Percentiles rank a stretch among this genome's conserved stretches.
phyloP scores from a whole-genome alignment of 2,888 invertebrate genomes.

The Thelaira solivaga region DNA sequence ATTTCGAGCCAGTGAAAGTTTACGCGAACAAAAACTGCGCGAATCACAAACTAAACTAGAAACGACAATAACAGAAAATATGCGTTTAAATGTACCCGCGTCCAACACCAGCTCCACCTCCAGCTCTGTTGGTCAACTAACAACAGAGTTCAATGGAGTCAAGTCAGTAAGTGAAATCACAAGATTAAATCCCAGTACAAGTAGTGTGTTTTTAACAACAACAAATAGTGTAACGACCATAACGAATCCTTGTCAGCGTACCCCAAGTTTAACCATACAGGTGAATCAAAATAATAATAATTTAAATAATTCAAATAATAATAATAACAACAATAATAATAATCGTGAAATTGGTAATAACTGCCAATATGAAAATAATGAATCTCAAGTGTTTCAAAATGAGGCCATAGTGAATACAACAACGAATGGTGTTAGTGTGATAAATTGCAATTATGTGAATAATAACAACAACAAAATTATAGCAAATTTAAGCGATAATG shows the following conservation, averaged over 20 bases:
- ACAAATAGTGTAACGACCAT: constrained; percentile 62
- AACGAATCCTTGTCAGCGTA: constrained; percentile 68
- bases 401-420: constrained; percentile 67
- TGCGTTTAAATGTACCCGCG: constrained; percentile 76
- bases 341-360: constrained; percentile 38
- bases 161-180: constrained; percentile 57
- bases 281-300: constrained; percentile 72
- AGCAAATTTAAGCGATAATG: constrained; percentile 60
- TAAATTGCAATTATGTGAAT: constrained; percentile 72
- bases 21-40: constrained; percentile 64
- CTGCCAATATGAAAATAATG: constrained; percentile 26
- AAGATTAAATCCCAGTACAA: constrained; percentile 64
- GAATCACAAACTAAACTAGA: constrained; percentile 13
- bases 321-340: constrained; percentile 64
- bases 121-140: constrained; percentile 23
- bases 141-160: constrained; percentile 56
- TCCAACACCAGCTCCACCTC: constrained; percentile 1
- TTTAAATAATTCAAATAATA: constrained; percentile 58
- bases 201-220: constrained; percentile 71
- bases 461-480: constrained; percentile 59
- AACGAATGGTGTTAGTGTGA: constrained; percentile 73
- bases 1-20: constrained; percentile 75
- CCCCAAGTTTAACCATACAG: constrained; percentile 76
- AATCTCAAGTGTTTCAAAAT: constrained; percentile 64
- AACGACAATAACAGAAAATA: constrained; percentile 59